phyloP scores from a whole-genome alignment of 2,113 vertebrate genomes.

The Acrocephalus kingi region DNA sequence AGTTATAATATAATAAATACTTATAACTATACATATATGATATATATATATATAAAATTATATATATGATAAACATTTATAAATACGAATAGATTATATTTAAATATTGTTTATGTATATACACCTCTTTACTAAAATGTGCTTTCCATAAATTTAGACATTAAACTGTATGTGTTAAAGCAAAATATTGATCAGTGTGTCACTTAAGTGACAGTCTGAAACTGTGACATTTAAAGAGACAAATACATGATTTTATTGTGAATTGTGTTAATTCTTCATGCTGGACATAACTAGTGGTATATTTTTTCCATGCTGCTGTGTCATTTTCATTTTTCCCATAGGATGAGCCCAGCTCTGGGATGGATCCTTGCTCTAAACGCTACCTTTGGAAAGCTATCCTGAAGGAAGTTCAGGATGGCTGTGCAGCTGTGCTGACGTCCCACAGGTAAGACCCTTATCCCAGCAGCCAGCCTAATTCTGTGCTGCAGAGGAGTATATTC shows the following conservation, averaged over 20 bases:
- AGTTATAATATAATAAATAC: background rate
- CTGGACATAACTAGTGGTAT: background rate
- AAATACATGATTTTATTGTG: background rate
- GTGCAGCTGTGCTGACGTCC: slow-evolving; percentile 73
- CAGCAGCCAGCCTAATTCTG: background rate
- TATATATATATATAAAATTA: no score
- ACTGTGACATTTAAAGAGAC: background rate
- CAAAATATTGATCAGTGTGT: background rate
- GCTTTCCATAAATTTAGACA: background rate
- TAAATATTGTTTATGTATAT: background rate
- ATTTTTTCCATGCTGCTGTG: background rate
- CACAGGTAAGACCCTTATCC: slow-evolving; percentile 64
- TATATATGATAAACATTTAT: background rate
- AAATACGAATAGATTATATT: background rate
- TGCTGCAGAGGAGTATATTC: background rate
- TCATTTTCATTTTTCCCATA: background rate
- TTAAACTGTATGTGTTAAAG: background rate
- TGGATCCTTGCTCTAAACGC: slow-evolving; percentile 78
- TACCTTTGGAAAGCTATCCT: slow-evolving; percentile 70
- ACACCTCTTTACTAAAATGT: background rate
- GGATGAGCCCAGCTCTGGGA: slow-evolving; percentile 80
- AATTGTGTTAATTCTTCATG: background rate
- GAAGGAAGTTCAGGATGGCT: slow-evolving; percentile 67
- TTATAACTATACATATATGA: background rate
- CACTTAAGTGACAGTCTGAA: background rate